Percentiles rank a stretch among this genome's conserved stretches.
Evolutionary conservation across 1,140 invertebrate species (phyloP).

Genomic region (Palaemon carinicauda): DNA sequence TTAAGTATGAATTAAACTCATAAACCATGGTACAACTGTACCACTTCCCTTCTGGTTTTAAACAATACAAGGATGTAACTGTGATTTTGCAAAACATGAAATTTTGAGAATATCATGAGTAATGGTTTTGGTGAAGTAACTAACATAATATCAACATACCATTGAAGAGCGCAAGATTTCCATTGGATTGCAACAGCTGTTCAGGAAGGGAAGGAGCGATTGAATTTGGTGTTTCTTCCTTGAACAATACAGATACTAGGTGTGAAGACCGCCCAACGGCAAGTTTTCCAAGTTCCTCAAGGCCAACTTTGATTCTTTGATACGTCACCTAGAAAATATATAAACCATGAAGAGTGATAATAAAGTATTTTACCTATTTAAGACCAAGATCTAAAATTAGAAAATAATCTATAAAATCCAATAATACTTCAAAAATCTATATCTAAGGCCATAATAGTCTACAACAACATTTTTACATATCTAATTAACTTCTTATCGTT

Average conservation of each 20-base stretch:
- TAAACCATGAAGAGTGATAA: neutral
- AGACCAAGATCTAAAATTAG: too few relatives aligned
- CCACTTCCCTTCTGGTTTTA: neutral
- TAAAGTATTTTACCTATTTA: too few relatives aligned
- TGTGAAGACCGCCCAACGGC: conserved; percentile 60
- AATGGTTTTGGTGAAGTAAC: too few relatives aligned
- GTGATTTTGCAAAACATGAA: neutral
- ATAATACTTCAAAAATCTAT: too few relatives aligned
- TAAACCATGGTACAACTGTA: too few relatives aligned
- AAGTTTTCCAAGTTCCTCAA: neutral
- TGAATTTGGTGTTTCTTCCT: conserved; percentile 18
- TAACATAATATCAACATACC: neutral
- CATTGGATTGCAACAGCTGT: conserved; percentile 2
- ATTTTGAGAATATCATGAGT: neutral
- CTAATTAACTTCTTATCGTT: too few relatives aligned
- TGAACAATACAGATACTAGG: conserved; percentile 30
- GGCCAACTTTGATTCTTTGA: conserved; percentile 25
- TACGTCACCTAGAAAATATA: conserved; percentile 31
- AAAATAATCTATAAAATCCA: too few relatives aligned
- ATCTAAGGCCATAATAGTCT: too few relatives aligned
- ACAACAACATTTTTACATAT: too few relatives aligned
- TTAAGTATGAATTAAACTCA: too few relatives aligned
- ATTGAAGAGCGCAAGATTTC: conserved; percentile 37
- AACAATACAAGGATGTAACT: neutral
- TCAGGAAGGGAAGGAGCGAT: conserved; percentile 24